Evolutionary conservation across 2,113 vertebrate genomes (phyloP).

Genomic region (Sitta europaea): DNA sequence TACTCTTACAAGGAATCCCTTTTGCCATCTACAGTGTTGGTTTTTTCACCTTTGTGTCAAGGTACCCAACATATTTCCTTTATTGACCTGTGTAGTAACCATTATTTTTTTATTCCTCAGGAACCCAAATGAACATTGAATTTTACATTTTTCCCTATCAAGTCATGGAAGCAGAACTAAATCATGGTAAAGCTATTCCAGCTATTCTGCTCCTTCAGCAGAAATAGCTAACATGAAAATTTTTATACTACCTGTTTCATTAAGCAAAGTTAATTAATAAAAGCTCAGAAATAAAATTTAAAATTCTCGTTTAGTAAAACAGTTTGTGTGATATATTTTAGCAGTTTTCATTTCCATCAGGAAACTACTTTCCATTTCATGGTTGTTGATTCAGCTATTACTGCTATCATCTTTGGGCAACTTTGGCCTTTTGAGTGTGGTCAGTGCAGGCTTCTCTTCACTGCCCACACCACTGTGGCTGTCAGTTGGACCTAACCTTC

Average conservation of each 20-base stretch:
- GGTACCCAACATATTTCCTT: neutral
- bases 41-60: neutral
- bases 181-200: constrained; percentile 60
- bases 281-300: neutral
- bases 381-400: neutral
- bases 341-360: neutral
- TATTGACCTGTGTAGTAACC: neutral
- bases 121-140: constrained; percentile 72
- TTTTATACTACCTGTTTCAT: neutral
- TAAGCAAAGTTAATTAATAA: neutral
- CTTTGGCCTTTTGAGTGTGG: neutral
- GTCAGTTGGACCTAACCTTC: neutral
- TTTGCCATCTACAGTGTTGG: neutral
- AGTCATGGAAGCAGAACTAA: constrained; percentile 48
- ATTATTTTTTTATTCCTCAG: constrained; percentile 41
- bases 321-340: neutral
- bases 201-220: neutral
- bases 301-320: neutral
- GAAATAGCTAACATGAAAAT: neutral
- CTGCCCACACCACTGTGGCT: neutral
- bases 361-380: neutral
- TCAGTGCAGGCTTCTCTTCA: neutral
- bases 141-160: constrained; percentile 76
- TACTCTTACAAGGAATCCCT: neutral
- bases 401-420: neutral